These are phyloP conservation scores for Amazonetta brasiliensis DNA, from an alignment of 2,797 vertebrate genomes.

Conservation along the genomic window DNA sequence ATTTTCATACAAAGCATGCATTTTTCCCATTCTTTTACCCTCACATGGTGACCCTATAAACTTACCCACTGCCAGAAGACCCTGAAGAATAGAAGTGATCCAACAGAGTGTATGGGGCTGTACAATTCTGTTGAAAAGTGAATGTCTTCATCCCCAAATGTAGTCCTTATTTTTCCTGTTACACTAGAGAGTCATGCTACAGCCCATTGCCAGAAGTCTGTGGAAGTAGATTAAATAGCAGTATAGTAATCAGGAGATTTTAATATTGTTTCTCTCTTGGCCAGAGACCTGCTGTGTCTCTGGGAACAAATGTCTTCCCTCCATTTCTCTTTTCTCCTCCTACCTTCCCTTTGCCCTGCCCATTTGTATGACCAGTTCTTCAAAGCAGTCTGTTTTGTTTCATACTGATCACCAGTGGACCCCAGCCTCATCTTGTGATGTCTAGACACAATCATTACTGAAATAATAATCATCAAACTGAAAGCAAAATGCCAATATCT, in stretches of 20 bases:
- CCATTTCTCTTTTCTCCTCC: neutral
- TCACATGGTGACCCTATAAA: neutral
- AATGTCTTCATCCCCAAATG: neutral
- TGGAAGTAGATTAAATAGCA: neutral
- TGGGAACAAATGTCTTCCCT: neutral
- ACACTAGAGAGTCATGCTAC: neutral
- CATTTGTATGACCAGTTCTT: neutral
- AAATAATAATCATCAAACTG: neutral
- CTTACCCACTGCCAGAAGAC: neutral
- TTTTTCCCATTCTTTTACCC: neutral
- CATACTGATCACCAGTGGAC: neutral
- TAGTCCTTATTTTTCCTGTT: neutral
- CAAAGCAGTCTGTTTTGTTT: neutral
- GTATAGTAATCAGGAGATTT: neutral
- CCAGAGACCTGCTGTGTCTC: neutral
- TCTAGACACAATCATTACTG: neutral
- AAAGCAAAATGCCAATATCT: slow-evolving; percentile 55
- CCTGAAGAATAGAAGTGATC: neutral
- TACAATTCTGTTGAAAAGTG: neutral
- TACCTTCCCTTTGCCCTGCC: neutral
- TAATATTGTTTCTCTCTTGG: neutral
- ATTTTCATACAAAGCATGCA: neutral
- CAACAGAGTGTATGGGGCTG: neutral
- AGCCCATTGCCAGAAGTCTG: neutral
- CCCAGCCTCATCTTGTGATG: neutral